phyloP scores from a whole-genome alignment of 2,888 invertebrate species.

The Oligia fasciuncula region DNA sequence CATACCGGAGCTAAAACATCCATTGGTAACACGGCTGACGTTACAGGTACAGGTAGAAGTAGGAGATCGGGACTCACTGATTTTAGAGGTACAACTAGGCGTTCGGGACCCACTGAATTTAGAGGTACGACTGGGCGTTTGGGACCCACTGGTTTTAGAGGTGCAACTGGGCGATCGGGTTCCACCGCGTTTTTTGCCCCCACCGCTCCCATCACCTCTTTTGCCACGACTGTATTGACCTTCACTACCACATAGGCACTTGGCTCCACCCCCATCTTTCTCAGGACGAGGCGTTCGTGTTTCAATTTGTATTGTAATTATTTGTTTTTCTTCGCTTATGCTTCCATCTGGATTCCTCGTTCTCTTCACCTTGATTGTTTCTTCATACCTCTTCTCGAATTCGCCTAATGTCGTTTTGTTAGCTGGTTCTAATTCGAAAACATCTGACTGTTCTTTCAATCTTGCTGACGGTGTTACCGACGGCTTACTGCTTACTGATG shows the following conservation, averaged over 20 bases:
- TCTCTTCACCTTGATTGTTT: constrained; percentile 11
- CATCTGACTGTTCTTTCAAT: no score
- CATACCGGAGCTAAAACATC: not conserved
- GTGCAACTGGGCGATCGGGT: not conserved
- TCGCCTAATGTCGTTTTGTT: not conserved
- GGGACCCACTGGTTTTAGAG: not conserved
- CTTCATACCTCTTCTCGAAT: not conserved
- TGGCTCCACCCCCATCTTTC: no score
- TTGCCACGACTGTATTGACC: not conserved
- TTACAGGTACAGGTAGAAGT: not conserved
- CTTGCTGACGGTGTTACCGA: not conserved
- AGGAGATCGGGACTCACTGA: not conserved
- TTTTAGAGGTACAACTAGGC: not conserved
- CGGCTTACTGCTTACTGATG: no score
- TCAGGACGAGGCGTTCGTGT: not conserved
- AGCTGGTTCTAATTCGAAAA: not conserved
- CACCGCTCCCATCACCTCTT: not conserved
- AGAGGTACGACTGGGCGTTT: not conserved
- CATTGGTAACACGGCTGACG: not conserved
- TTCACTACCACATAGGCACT: no score
- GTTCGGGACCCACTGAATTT: not conserved
- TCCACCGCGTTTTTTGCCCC: no score
- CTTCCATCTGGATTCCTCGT: constrained; percentile 30
- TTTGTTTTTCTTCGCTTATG: constrained; percentile 16
- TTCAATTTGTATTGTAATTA: constrained; percentile 17